Percentiles rank a stretch among this genome's conserved stretches.
These are phyloP conservation scores for Leucoma salicis DNA, from an alignment of 2,888 invertebrate species.

Conservation along the genomic window DNA sequence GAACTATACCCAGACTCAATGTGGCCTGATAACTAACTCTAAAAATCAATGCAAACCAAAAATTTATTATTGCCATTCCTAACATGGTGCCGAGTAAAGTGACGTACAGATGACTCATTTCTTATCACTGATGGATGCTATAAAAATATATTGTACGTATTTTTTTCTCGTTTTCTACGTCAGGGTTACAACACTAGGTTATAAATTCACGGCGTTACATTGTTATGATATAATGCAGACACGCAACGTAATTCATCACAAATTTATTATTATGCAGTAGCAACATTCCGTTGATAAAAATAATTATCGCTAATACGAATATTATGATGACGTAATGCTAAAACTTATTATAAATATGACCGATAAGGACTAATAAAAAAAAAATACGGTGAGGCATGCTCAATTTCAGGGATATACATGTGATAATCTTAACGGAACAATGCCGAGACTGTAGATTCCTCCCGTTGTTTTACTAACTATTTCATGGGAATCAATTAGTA, in stretches of 20 bases:
- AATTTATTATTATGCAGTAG: slow-evolving; percentile 14
- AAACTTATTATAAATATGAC: too few relatives aligned
- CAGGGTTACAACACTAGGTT: slow-evolving; percentile 30
- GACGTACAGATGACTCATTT: slow-evolving; percentile 43
- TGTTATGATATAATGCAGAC: slow-evolving; percentile 19
- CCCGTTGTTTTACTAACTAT: too few relatives aligned
- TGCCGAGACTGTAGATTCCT: too few relatives aligned
- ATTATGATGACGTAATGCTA: too few relatives aligned
- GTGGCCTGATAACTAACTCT: too few relatives aligned
- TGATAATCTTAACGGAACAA: too few relatives aligned
- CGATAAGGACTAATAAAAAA: too few relatives aligned
- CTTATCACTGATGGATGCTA: slow-evolving; percentile 39
- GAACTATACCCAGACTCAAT: too few relatives aligned
- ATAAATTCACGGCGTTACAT: slow-evolving; percentile 20
- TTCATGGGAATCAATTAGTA: too few relatives aligned
- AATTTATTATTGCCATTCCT: neutral
- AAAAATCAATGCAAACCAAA: neutral
- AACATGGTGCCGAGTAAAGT: slow-evolving; percentile 2
- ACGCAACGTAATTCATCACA: slow-evolving; percentile 25
- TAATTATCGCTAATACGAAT: too few relatives aligned
- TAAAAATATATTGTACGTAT: slow-evolving; percentile 32
- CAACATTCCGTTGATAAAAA: slow-evolving; percentile 8
- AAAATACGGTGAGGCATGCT: too few relatives aligned
- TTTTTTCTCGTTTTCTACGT: slow-evolving; percentile 34
- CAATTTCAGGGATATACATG: too few relatives aligned